Percentiles rank a stretch among this genome's conserved stretches.
Evolutionary conservation across 2,888 invertebrate genomes (phyloP).

Genomic region (Noctua comes): DNA sequence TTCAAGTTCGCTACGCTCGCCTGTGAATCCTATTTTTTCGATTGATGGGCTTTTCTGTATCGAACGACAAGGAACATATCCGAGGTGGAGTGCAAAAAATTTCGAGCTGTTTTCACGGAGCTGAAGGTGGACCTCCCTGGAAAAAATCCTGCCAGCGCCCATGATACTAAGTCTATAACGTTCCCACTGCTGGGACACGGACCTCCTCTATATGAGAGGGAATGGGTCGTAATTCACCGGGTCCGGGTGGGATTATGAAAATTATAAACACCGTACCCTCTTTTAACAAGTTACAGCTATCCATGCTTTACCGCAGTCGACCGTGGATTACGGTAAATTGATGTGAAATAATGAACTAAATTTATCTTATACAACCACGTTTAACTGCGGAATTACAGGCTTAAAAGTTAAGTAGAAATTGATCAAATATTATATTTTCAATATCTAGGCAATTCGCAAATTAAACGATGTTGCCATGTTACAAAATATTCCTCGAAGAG

Average conservation of each 20-base stretch:
- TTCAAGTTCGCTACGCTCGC: no score
- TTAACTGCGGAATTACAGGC: background rate
- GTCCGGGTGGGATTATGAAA: background rate
- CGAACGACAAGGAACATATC: no score
- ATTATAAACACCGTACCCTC: background rate
- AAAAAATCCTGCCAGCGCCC: no score
- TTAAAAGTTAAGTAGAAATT: background rate
- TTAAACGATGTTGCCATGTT: slow-evolving; percentile 18
- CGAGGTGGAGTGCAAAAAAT: no score
- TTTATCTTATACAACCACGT: background rate
- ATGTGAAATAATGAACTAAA: background rate
- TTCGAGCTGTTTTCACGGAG: no score
- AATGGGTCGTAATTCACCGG: background rate
- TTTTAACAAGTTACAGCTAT: background rate
- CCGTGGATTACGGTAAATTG: background rate
- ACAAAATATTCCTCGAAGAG: slow-evolving; percentile 18
- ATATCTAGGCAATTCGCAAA: background rate
- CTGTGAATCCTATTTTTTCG: no score
- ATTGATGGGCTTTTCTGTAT: background rate
- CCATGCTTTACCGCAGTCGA: background rate
- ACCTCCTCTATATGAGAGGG: background rate
- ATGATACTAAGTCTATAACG: background rate
- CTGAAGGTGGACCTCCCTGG: no score
- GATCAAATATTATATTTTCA: background rate
- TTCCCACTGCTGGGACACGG: background rate